Evolutionary conservation across 1,140 invertebrate species (phyloP).

Genomic region (Ceratitis capitata): DNA sequence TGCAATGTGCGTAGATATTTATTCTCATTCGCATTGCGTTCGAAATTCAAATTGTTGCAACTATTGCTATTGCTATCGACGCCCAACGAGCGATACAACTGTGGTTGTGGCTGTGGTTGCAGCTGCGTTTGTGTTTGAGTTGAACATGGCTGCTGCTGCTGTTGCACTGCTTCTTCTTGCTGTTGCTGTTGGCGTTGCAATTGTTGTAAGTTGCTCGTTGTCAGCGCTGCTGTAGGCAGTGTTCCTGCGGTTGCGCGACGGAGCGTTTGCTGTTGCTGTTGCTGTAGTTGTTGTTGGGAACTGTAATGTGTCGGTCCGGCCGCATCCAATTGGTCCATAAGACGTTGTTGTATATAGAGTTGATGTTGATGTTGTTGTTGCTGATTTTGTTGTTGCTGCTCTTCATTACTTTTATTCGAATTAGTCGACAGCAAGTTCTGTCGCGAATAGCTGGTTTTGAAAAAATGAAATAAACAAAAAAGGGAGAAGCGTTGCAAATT

Average conservation of each 20-base stretch:
- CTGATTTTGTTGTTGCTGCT: slow-evolving; percentile 55
- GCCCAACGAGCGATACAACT: slow-evolving; percentile 40
- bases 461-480: not conserved
- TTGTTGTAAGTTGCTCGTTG: slow-evolving; percentile 8
- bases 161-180: not conserved
- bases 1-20: slow-evolving; percentile 41
- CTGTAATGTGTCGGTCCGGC: not conserved
- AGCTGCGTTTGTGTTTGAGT: slow-evolving; percentile 46
- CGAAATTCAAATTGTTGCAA: slow-evolving; percentile 34
- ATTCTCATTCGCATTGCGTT: slow-evolving; percentile 16
- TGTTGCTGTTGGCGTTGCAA: slow-evolving; percentile 46
- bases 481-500: not conserved
- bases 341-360: slow-evolving; percentile 44
- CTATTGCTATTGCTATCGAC: slow-evolving; percentile 25
- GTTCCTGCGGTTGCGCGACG: not conserved
- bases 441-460: slow-evolving; percentile 76
- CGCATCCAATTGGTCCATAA: not conserved
- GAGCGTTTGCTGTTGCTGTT: too few species aligned
- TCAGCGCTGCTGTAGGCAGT: not conserved
- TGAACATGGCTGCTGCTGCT: slow-evolving; percentile 45
- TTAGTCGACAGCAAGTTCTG: slow-evolving; percentile 83
- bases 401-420: slow-evolving; percentile 72
- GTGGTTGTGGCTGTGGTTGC: slow-evolving; percentile 46
- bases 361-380: slow-evolving; percentile 48
- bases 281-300: not conserved